A percentile compares a stretch with the other conserved stretches of the same genome.
Evolutionary conservation across 2,113 vertebrate species (phyloP).

Genomic region (Orientallactaga bullata): DNA sequence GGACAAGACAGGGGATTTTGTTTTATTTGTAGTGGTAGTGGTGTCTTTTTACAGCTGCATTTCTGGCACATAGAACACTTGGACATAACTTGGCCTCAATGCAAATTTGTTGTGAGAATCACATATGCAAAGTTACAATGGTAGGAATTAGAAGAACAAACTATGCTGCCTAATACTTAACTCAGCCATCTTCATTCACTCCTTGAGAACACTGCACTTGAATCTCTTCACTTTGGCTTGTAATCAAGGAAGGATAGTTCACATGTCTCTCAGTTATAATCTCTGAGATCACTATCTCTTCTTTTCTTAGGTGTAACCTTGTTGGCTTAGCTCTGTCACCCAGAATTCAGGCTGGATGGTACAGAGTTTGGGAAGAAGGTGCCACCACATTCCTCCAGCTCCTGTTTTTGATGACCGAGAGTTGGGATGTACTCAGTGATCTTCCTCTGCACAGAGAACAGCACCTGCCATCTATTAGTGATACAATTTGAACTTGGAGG

Average conservation of each 20-base stretch:
- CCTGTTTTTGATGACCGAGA: not conserved
- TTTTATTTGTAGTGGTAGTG: not conserved
- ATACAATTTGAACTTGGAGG: not conserved
- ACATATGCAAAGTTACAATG: not conserved
- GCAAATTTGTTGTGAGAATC: not conserved
- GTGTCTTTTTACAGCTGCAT: not conserved
- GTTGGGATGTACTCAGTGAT: too few species aligned
- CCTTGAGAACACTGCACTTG: not conserved
- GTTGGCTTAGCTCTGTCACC: rapidly evolving
- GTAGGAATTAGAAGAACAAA: not conserved
- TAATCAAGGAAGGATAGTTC: not conserved
- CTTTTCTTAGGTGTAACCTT: not conserved
- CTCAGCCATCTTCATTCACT: not conserved
- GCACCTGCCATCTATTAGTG: not conserved
- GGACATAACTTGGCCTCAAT: conserved; percentile 5
- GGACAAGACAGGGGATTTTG: not conserved
- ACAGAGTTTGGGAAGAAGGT: not conserved
- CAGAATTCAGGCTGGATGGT: not conserved
- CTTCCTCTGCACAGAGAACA: not conserved
- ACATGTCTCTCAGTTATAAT: not conserved
- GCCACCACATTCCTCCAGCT: not conserved
- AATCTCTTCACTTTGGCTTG: not conserved
- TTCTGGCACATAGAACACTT: not conserved
- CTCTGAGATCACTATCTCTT: not conserved
- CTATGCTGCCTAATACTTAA: not conserved